phyloP scores from a whole-genome alignment of 2,888 invertebrate species.

The Leptopilina syphax region DNA sequence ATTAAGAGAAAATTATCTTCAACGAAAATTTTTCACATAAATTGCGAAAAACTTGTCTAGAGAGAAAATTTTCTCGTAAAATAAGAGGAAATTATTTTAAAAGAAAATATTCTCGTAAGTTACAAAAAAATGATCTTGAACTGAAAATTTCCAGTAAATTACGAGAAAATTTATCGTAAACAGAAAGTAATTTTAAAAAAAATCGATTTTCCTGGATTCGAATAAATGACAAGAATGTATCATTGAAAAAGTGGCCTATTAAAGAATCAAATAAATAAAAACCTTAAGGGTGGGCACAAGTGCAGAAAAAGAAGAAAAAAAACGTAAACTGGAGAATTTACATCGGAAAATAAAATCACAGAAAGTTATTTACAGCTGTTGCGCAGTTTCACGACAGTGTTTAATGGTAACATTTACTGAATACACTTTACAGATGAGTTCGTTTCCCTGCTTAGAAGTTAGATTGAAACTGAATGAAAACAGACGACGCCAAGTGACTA shows the following conservation, averaged over 20 bases:
- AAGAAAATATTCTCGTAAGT: no score
- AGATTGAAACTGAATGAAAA: slow-evolving; percentile 9
- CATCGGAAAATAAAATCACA: slow-evolving; percentile 33
- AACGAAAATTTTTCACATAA: no score
- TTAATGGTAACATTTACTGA: slow-evolving; percentile 37
- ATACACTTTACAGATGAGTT: slow-evolving; percentile 35
- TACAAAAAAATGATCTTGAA: no score
- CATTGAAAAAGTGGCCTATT: not conserved
- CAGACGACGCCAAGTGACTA: slow-evolving; percentile 22
- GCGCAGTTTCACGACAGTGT: slow-evolving; percentile 28
- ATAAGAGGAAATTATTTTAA: no score
- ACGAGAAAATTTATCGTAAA: no score
- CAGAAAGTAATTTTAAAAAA: no score
- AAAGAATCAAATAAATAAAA: slow-evolving; percentile 12
- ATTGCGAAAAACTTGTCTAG: no score
- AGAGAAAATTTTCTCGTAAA: no score
- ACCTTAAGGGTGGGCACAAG: not conserved
- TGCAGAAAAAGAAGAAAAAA: no score
- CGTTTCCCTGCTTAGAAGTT: slow-evolving; percentile 28
- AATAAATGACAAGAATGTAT: not conserved
- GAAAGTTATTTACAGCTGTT: slow-evolving; percentile 25
- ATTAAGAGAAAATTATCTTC: no score
- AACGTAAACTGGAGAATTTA: slow-evolving; percentile 10
- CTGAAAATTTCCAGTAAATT: no score
- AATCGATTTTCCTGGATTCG: no score